Evolutionary conservation across 2,113 vertebrate species (phyloP), one percentile per base, ranked within the genome.

Genomic region (Xenus cinereus): DNA sequence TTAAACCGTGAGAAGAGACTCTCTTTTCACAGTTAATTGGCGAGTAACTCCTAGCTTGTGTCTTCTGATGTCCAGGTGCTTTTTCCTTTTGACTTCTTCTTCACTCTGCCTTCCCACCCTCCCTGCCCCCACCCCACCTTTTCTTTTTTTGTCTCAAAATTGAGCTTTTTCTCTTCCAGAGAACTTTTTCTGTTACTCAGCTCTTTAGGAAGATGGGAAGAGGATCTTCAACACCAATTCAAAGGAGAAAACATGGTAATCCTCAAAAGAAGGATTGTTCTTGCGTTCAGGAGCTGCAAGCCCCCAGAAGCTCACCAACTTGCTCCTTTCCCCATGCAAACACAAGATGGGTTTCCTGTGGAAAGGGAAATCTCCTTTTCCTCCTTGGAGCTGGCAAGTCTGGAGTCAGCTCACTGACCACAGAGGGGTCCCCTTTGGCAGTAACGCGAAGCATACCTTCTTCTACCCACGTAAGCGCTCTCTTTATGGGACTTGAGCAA

Each of bases 361-460:
- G n/a, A 32, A 7, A 28, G 32, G 60, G 33, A 86, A 77, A 88
- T 63, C 18, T 30, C 27, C 54, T 50, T 43, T 84, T 48, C 8
- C 6, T 57, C 35, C 20, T 33, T 0, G 6, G 48, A 80, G 21
- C 30, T 60, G 14, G 0, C 33, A 19, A 13, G 18, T 27, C 57
- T 79, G 48, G 33, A 23, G 28, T 66, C 37, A 68, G 16, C 43
- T 59, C 46, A 6, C 6, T 6, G 62, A 17, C 37, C 24, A 10
- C 6, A 1, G 2, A 74, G 19, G 23, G 17, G 5, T 48, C 17
- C 26, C 35, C 32, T 80, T 71, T 33, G 63, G 26, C 39, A 78
- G 10, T 2, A 17, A 20, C 0, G 32, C 0, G 2, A 48, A 51
- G 12, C 1, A 0, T 4, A 19, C 16, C 22, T 28, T 51, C 30